Conservation (phyloP, 1,140 invertebrate species). For the Helicoverpa zea region DNA sequence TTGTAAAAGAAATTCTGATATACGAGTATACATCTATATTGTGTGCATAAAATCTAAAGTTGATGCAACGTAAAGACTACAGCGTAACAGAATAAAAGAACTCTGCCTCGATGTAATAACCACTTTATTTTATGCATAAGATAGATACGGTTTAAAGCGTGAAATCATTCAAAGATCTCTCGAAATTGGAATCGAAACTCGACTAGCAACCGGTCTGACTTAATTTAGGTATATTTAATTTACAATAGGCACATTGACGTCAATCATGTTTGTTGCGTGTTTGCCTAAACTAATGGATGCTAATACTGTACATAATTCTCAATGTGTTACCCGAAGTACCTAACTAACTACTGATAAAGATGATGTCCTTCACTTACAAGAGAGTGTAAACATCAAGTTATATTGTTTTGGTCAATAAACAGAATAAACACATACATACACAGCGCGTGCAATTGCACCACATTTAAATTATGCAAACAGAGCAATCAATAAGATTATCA, state of each 20-base stretch:
- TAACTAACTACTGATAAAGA: constrained; percentile 14
- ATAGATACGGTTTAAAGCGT: constrained; percentile 41
- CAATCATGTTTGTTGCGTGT: constrained; percentile 37
- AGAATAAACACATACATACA: background rate
- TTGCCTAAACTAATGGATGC: constrained; percentile 47
- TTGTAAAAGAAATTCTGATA: constrained; percentile 27
- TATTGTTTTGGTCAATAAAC: background rate
- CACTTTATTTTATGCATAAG: constrained; percentile 43
- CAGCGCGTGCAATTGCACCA: background rate
- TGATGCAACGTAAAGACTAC: constrained; percentile 8
- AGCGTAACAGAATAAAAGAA: constrained; percentile 1
- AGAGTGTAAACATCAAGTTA: background rate
- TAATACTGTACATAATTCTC: constrained; percentile 47
- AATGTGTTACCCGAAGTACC: constrained; percentile 28
- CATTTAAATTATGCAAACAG: background rate
- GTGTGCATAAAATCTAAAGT: background rate
- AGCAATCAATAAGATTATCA: background rate
- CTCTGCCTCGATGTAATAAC: constrained; percentile 18
- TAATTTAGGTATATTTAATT: constrained; percentile 40
- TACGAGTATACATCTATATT: background rate
- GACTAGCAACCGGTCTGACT: constrained; percentile 38
- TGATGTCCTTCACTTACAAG: background rate
- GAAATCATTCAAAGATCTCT: constrained; percentile 47
- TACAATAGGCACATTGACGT: constrained; percentile 49
- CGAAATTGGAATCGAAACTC: constrained; percentile 32